Evolutionary conservation across 2,113 vertebrate species (phyloP), one percentile per base, ranked within the genome.

Genomic region (Budorcas taxicolor): DNA sequence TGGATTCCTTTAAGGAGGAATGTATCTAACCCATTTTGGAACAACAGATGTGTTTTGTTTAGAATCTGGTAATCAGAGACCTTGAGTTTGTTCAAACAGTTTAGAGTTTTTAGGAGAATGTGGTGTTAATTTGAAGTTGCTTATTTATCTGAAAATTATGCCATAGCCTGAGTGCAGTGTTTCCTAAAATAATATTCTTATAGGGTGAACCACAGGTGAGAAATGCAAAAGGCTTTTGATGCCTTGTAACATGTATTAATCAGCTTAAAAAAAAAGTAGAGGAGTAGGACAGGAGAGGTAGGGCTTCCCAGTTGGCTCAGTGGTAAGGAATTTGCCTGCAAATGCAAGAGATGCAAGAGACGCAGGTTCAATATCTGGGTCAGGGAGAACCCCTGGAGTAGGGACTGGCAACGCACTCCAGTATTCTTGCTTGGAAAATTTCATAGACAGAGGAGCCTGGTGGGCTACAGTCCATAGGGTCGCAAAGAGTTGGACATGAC

Each of bases 121-220:
- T 83, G 25, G 5, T 83, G 3, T 86, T 91, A 89, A 60, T 50
- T 58, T 53, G 15, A 82, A 91, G 17, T 36, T 50, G 58, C 31
- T 60, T 89, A 12, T 93, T 94, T 96, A 64, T 88, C 93, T 81
- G 94, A 94, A 29, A 80, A 85, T 60, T 76, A n/a, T 40, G 86
- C 23, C 33, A 93, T 71, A 90, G 60, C 78, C 33, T 81, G 62
- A 90, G 52, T 47, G 90, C 45, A 33, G 14, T 53, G 55, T 93
- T 89, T 97, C 76, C 89, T 88, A 52, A 94, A 96, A 29, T 95
- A 81, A 84, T 85, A 80, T 92, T 90, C 40, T 87, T 88, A n/a
- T 43, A 50, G 27, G 67, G 27, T 16, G 25, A 89, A 67, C 23
- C 23, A 12, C 12, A 19, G 47, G 13, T 86, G 78, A 83, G 47